Evolutionary conservation across 2,888 invertebrate genomes (phyloP).

Genomic region (Latrodectus hesperus): DNA sequence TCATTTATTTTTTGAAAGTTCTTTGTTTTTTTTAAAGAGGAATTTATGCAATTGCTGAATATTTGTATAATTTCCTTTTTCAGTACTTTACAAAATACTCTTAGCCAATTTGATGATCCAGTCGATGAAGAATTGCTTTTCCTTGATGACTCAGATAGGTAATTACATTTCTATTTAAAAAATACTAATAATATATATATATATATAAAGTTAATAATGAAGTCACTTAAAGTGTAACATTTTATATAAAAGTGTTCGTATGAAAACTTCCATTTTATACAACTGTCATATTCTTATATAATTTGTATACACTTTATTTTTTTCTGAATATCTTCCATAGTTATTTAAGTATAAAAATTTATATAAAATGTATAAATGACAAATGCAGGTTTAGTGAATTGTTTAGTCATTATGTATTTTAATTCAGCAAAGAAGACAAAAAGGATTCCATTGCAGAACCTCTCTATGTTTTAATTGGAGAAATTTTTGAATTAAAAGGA

Average conservation of each 20-base stretch:
- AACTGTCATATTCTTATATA: not conserved
- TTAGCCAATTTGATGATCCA: conserved; percentile 78
- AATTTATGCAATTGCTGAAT: no score
- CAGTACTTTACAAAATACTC: conserved; percentile 52
- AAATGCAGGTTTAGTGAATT: not conserved
- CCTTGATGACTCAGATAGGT: conserved; percentile 79
- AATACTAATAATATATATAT: no score
- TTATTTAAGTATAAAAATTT: no score
- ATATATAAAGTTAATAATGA: no score
- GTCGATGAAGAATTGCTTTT: conserved; percentile 88
- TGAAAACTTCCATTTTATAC: not conserved
- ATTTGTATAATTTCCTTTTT: not conserved
- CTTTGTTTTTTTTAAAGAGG: no score
- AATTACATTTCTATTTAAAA: conserved; percentile 18
- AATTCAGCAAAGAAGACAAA: conserved; percentile 72
- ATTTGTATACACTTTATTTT: not conserved
- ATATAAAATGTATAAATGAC: no score
- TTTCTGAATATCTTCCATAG: not conserved
- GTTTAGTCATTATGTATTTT: not conserved
- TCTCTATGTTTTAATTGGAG: conserved; percentile 88
- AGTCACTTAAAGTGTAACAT: no score
- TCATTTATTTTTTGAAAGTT: no score
- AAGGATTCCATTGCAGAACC: conserved; percentile 92
- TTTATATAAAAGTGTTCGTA: no score
- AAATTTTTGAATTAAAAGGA: conserved; percentile 92